Base-by-base conservation (phyloP, 2,113 vertebrate species). In the Rhabdornis inornatus region DNA sequence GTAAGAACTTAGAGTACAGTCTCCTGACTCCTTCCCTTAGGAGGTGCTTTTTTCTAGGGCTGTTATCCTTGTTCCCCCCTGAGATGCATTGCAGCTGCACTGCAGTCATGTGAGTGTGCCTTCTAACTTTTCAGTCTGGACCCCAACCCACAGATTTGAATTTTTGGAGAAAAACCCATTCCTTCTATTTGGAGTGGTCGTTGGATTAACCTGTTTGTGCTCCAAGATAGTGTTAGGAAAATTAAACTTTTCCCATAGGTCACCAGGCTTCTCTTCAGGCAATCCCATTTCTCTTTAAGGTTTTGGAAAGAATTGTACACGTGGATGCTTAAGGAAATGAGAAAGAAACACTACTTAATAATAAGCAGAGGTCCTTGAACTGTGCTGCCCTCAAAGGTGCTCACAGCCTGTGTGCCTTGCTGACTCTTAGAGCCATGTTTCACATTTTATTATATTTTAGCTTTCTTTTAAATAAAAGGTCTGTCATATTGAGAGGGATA, bases 181-280 rank as follows among this genome's bases (percentile, higher is more conserved):
- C 27, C 9, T 92, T 33, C 24, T 13, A 11, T 61, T 82, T 70
- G 25, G 24, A 79, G 21, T 33, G 6, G 25, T 66, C 1, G 0
- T 12, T 88, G 56, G 17, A 63, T 53, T 88, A 30, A 55, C 10
- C 17, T 33, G 3, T 71, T 82, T 42, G 49, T 55, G 31, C 15
- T 92, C 39, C 68, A 57, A 57, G 31, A 17, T 8, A 19, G 4
- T 45, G 9, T 74, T 47, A 64, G 47, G 49, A 77, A 55, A 42
- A 35, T 19, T 13, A 55, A 20, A 40, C 5, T 47, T 57, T 65
- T 78, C 16, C n/a, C 0, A 0, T n/a, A 49, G 24, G 31, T 55
- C 17, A 55, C 12, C 10, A 55, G 25, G 35, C 42, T 75, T 82
- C n/a, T 82, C 17, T 65, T 61, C 31, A 70, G 49, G 25, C 30